Conservation (phyloP, 2,888 invertebrate species). For the Nymphalis c-album region DNA sequence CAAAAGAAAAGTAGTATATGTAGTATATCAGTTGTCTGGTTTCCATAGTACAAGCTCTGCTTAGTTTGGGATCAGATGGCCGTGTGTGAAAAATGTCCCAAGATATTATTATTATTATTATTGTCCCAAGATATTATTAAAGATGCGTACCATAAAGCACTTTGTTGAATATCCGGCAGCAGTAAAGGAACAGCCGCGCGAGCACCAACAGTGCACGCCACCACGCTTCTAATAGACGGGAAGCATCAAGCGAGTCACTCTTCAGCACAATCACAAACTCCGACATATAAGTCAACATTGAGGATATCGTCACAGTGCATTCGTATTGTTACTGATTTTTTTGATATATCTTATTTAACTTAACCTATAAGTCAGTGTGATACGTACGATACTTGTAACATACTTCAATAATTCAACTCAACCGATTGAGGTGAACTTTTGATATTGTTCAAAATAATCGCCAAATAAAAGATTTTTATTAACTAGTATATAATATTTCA, state of each 20-base stretch:
- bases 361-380: background rate
- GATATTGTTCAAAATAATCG: too few relatives aligned
- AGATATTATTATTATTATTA: too few relatives aligned
- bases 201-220: constrained; percentile 77
- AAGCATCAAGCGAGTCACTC: constrained; percentile 72
- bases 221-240: constrained; percentile 77
- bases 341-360: background rate
- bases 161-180: constrained; percentile 64
- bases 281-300: constrained; percentile 57
- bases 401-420: background rate
- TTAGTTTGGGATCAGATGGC: too few relatives aligned
- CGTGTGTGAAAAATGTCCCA: too few relatives aligned
- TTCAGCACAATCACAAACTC: constrained; percentile 56
- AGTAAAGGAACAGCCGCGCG: constrained; percentile 68
- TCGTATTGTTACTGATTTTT: constrained; percentile 1
- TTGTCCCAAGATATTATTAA: too few relatives aligned
- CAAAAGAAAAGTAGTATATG: too few relatives aligned
- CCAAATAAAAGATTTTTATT: too few relatives aligned
- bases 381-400: background rate
- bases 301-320: background rate
- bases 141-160: constrained; percentile 52
- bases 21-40: too few relatives aligned
- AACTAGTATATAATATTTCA: too few relatives aligned
- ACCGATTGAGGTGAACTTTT: too few relatives aligned
- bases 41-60: too few relatives aligned